A percentile compares a stretch with the other conserved stretches of the same genome.
These are phyloP conservation scores for Bradypus variegatus DNA, from an alignment of 2,797 vertebrate species.

Conservation along the genomic window DNA sequence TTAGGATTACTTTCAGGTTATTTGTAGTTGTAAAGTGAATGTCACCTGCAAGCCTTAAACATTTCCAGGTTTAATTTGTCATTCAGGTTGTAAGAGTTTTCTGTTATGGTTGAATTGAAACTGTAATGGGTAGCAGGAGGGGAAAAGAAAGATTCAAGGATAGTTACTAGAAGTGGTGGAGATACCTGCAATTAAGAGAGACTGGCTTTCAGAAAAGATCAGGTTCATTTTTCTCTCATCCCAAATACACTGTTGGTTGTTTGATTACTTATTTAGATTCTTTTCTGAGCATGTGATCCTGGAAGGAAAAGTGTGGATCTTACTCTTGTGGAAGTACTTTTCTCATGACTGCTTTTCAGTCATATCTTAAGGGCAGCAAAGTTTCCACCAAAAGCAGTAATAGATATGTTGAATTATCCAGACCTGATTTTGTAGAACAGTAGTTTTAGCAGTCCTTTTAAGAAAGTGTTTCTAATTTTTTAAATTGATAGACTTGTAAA, in stretches of 20 bases:
- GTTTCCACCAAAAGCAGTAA: background rate
- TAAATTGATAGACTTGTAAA: background rate
- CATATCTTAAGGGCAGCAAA: background rate
- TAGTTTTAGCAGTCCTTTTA: background rate
- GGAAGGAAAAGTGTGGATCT: background rate
- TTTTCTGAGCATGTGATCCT: background rate
- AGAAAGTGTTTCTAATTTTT: background rate
- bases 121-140: background rate
- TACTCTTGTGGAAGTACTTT: background rate
- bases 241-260: background rate
- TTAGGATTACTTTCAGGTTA: slow-evolving; percentile 17
- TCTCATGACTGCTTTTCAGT: background rate
- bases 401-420: background rate
- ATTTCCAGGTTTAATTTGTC: slow-evolving; percentile 35
- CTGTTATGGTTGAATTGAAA: background rate
- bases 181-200: slow-evolving; percentile 5
- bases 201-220: background rate
- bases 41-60: background rate
- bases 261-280: background rate
- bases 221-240: background rate
- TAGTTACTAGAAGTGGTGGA: background rate
- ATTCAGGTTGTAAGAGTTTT: slow-evolving; percentile 17
- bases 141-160: background rate
- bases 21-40: slow-evolving; percentile 35
- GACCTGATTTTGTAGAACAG: background rate